Conservation (phyloP, 2,888 invertebrate genomes). For the Morpho achilles region DNA sequence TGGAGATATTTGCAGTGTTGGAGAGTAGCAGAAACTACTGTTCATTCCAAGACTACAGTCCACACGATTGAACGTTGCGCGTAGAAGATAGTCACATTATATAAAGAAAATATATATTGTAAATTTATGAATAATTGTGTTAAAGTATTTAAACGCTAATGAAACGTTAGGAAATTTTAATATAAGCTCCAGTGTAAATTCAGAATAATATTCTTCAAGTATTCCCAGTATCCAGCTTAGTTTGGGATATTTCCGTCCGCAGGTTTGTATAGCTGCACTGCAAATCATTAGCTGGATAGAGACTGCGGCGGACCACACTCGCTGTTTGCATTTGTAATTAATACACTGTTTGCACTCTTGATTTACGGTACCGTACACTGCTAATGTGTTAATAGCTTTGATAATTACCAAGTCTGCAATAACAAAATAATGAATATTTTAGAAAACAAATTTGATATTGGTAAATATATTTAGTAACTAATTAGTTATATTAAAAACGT, state of each 20-base stretch:
- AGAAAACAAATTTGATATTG: neutral
- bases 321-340: constrained; percentile 79
- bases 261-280: constrained; percentile 50
- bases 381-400: constrained; percentile 76
- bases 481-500: too few species aligned
- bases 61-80: too few species aligned
- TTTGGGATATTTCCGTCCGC: constrained; percentile 30
- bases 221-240: constrained; percentile 20
- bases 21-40: too few species aligned
- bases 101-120: neutral
- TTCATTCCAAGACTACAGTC: too few species aligned
- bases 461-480: too few species aligned
- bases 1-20: too few species aligned
- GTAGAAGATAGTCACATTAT: too few species aligned
- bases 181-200: too few species aligned
- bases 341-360: constrained; percentile 77
- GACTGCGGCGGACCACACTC: constrained; percentile 73
- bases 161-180: too few species aligned
- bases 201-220: constrained; percentile 8
- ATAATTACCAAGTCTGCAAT: constrained; percentile 49
- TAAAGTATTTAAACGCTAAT: neutral
- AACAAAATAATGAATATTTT: constrained; percentile 17
- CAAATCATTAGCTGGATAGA: constrained; percentile 77
- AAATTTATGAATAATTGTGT: neutral
- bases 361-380: constrained; percentile 72